A percentile compares a stretch with the other conserved stretches of the same genome.
These are phyloP conservation scores for Plusia festucae DNA, from an alignment of 2,888 invertebrate species.

Conservation along the genomic window DNA sequence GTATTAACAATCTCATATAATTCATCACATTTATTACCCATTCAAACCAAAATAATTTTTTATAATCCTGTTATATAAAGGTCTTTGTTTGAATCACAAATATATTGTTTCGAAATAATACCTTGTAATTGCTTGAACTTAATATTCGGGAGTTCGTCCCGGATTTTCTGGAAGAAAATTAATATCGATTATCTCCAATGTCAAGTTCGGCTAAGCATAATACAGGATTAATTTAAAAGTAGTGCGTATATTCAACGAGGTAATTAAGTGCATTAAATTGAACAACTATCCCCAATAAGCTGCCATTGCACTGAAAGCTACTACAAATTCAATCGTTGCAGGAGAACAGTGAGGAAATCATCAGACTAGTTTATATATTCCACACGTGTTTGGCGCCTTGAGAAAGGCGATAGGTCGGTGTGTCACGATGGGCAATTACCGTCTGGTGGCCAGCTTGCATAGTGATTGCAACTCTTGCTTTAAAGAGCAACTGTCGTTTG, in stretches of 20 bases:
- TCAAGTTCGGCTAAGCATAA: neutral
- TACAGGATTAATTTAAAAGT: too few relatives aligned
- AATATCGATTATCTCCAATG: neutral
- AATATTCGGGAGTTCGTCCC: neutral
- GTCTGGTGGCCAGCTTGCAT: constrained; percentile 30
- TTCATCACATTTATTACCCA: neutral
- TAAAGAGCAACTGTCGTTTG: constrained; percentile 43
- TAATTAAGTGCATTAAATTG: too few relatives aligned
- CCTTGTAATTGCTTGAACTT: neutral
- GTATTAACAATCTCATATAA: neutral
- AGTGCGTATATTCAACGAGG: too few relatives aligned
- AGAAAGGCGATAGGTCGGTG: constrained; percentile 50
- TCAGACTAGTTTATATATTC: constrained; percentile 41
- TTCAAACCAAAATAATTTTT: too few relatives aligned
- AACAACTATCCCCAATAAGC: too few relatives aligned
- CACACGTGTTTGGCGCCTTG: constrained; percentile 30
- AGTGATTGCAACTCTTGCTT: constrained; percentile 27
- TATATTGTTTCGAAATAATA: neutral
- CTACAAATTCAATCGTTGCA: neutral
- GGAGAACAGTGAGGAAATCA: constrained; percentile 37
- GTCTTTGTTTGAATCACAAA: neutral
- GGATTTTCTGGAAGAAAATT: neutral
- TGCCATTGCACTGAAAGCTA: neutral
- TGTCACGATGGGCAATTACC: constrained; percentile 47
- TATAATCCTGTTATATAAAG: constrained; percentile 1